Percentiles rank a stretch among this genome's conserved stretches.
phyloP scores from a whole-genome alignment of 2,888 invertebrate genomes.

The Agrotis ipsilon region DNA sequence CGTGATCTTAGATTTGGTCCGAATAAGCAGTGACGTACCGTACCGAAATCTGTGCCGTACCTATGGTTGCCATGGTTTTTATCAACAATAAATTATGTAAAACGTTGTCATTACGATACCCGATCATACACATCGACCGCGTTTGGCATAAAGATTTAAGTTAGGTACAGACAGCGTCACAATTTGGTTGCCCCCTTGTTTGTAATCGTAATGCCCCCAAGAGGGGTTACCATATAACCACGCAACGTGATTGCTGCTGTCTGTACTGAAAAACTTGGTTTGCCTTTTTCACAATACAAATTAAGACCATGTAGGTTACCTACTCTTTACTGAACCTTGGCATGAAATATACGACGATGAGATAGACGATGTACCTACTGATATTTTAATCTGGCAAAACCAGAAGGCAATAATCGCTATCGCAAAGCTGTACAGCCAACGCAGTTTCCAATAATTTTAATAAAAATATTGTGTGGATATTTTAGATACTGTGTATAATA shows the following conservation, averaged over 20 bases:
- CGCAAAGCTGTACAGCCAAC: constrained; percentile 13
- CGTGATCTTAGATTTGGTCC: neutral
- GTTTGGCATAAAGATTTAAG: too few relatives aligned
- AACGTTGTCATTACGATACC: too few relatives aligned
- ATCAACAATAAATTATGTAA: neutral
- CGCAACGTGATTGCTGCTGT: too few relatives aligned
- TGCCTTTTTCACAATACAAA: neutral
- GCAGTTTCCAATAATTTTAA: constrained; percentile 15
- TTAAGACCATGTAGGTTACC: neutral
- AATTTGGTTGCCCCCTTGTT: too few relatives aligned
- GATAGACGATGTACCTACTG: neutral
- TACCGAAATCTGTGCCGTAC: too few relatives aligned
- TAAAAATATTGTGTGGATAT: constrained; percentile 36
- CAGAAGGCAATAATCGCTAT: constrained; percentile 11
- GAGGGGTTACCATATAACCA: too few relatives aligned
- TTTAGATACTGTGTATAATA: constrained; percentile 51
- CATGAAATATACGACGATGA: too few relatives aligned
- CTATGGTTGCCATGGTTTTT: neutral
- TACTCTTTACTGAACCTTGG: too few relatives aligned
- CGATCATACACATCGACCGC: too few relatives aligned
- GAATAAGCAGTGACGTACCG: constrained; percentile 5
- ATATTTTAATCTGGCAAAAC: constrained; percentile 4
- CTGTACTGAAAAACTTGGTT: neutral
- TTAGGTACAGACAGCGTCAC: too few relatives aligned
- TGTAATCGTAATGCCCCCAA: too few relatives aligned